Conservation (phyloP, 1,140 invertebrate genomes). For the Eueides isabella region DNA sequence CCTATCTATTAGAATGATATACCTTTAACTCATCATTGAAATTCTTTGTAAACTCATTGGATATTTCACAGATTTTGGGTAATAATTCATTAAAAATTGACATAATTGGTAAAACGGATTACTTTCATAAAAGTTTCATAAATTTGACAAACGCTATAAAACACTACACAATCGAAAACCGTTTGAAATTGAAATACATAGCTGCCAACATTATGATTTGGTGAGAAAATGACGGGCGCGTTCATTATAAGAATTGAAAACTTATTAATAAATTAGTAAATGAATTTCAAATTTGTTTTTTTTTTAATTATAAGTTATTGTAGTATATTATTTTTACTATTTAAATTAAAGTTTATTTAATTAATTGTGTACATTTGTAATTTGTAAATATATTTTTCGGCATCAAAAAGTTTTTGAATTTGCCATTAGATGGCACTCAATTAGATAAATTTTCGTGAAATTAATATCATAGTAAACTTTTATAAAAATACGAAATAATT, state of each 20-base stretch:
- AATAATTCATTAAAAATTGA: conserved; percentile 73
- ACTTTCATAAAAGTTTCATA: conserved; percentile 60
- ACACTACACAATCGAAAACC: conserved; percentile 72
- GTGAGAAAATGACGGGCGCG: neutral
- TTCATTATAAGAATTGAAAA: neutral
- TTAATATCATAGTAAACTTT: too few species aligned
- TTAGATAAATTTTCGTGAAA: too few species aligned
- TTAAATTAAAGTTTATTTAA: too few species aligned
- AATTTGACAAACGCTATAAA: conserved; percentile 66
- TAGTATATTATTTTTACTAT: too few species aligned
- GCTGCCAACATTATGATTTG: conserved; percentile 51
- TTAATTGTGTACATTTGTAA: too few species aligned
- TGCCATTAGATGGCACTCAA: too few species aligned
- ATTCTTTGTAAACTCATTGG: conserved; percentile 52
- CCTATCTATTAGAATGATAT: conserved; percentile 28
- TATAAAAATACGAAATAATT: too few species aligned
- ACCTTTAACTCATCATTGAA: conserved; percentile 71
- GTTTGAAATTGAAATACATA: conserved; percentile 72
- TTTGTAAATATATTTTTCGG: too few species aligned
- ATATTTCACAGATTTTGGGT: conserved; percentile 65
- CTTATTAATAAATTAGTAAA: too few species aligned
- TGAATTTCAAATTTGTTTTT: too few species aligned
- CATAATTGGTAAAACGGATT: conserved; percentile 62
- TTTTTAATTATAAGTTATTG: too few species aligned
- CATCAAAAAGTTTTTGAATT: too few species aligned